Percentiles rank a stretch among this genome's conserved stretches.
Evolutionary conservation across 2,888 invertebrate genomes (phyloP).

Genomic region (Allophyes oxyacanthae): DNA sequence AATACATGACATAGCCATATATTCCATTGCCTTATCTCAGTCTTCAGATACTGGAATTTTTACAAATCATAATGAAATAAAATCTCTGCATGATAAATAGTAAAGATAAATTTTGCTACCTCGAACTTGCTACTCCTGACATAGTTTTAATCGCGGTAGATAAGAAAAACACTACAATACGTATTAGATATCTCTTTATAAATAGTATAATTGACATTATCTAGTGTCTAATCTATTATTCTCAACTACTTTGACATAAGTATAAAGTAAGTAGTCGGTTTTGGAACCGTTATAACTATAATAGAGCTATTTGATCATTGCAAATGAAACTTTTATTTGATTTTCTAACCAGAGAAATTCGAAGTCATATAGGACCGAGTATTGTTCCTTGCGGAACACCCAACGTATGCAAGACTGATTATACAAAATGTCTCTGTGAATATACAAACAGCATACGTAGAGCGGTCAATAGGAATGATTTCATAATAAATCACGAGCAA

Average conservation of each 20-base stretch:
- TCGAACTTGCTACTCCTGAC: conserved; percentile 35
- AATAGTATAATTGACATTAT: conserved; percentile 15
- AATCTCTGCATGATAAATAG: conserved; percentile 10
- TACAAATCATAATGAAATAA: conserved; percentile 18
- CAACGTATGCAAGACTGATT: conserved; percentile 17
- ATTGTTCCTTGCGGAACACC: conserved; percentile 46
- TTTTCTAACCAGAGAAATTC: conserved; percentile 6
- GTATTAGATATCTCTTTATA: conserved; percentile 14
- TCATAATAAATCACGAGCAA: conserved; percentile 58
- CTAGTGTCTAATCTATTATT: conserved; percentile 9
- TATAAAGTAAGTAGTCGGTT: neutral
- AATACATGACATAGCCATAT: too few relatives aligned
- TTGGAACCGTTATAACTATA: neutral
- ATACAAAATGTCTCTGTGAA: conserved; percentile 31
- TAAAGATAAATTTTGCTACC: conserved; percentile 21
- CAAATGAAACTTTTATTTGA: conserved; percentile 13
- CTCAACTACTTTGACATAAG: neutral
- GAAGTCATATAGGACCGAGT: conserved; percentile 19
- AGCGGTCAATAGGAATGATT: conserved; percentile 51
- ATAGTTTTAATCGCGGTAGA: conserved; percentile 33
- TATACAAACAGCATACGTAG: conserved; percentile 25
- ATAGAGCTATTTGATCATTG: neutral
- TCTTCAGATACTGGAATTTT: conserved; percentile 9
- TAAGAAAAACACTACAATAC: conserved; percentile 24
- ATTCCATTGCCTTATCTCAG: too few relatives aligned